A percentile compares a stretch with the other conserved stretches of the same genome.
Evolutionary conservation across 1,140 invertebrate genomes (phyloP).

Genomic region (Glossosoma conforme): DNA sequence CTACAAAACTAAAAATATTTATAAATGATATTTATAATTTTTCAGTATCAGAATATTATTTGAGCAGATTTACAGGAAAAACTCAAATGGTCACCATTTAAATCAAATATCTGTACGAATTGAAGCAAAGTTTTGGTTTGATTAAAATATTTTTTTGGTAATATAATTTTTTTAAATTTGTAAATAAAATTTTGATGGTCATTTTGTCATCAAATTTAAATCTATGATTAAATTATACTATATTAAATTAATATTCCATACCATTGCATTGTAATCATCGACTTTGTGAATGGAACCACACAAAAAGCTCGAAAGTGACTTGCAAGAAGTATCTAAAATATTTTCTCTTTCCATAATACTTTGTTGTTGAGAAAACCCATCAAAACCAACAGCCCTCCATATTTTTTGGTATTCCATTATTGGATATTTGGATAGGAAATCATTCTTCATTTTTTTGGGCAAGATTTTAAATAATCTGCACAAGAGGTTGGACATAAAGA

Average conservation of each 20-base stretch:
- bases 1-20: too few relatives aligned
- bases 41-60: too few relatives aligned
- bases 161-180: not conserved
- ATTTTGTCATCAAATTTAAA: not conserved
- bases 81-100: not conserved
- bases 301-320: conserved; percentile 1
- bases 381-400: conserved; percentile 11
- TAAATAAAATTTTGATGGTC: not conserved
- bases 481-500: conserved; percentile 13
- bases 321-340: not conserved
- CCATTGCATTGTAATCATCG: conserved; percentile 7
- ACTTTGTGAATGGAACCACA: not conserved
- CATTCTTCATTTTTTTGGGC: conserved; percentile 9
- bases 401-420: conserved; percentile 4
- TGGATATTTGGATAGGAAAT: conserved; percentile 11
- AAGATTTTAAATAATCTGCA: conserved; percentile 17
- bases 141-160: not conserved
- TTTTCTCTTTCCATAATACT: not conserved
- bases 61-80: too few relatives aligned
- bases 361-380: conserved; percentile 8
- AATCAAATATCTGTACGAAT: not conserved
- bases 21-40: too few relatives aligned
- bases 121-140: not conserved
- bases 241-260: conserved; percentile 3
- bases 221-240: conserved; percentile 1